Percentiles rank a stretch among this genome's conserved stretches.
These are phyloP conservation scores for Cottus gobio DNA, from an alignment of 2,113 vertebrate genomes.

Conservation along the genomic window DNA sequence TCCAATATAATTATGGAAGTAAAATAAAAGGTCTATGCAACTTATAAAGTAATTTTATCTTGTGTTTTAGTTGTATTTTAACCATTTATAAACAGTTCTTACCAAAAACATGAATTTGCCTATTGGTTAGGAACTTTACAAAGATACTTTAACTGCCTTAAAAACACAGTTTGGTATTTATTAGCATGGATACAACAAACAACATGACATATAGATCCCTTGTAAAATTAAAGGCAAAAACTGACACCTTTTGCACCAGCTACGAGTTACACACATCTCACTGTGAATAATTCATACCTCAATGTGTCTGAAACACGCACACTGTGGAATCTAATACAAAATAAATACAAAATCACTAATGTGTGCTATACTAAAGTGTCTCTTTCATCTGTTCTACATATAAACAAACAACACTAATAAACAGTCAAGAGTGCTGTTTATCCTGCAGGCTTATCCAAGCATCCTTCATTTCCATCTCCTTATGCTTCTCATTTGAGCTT, in stretches of 20 bases:
- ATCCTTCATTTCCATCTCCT: conserved; percentile 28
- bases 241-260: conserved; percentile 30
- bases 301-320: conserved; percentile 14
- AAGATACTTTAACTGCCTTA: too few relatives aligned
- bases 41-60: too few relatives aligned
- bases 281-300: conserved; percentile 1
- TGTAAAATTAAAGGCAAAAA: background rate
- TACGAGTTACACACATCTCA: conserved; percentile 15
- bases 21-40: too few relatives aligned
- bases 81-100: too few relatives aligned
- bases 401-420: conserved; percentile 52
- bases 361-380: conserved; percentile 6
- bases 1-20: too few relatives aligned
- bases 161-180: too few relatives aligned
- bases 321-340: conserved; percentile 11
- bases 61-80: too few relatives aligned
- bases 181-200: too few relatives aligned
- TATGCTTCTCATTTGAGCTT: conserved; percentile 6
- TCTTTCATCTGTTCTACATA: conserved; percentile 49
- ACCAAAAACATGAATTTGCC: too few relatives aligned
- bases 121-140: too few relatives aligned
- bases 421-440: conserved; percentile 55
- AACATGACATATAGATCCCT: too few relatives aligned
- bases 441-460: conserved; percentile 42
- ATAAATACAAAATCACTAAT: conserved; percentile 17